A percentile compares a stretch with the other conserved stretches of the same genome.
Conservation (phyloP, 2,888 invertebrate genomes). For the Cerastis rubricosa region DNA sequence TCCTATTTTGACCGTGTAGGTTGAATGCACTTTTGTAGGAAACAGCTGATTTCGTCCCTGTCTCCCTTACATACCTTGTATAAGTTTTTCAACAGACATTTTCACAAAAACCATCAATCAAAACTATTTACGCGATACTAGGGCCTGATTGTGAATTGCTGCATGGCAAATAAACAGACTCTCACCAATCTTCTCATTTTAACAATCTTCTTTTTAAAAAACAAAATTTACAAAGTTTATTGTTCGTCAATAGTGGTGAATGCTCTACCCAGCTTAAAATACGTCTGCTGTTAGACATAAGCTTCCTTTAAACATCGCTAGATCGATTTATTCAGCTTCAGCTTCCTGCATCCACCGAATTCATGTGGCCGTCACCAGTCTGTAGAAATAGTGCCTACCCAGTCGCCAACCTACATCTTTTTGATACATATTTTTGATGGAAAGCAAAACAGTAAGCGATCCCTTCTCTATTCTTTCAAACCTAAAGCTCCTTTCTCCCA, state of each 20-base stretch:
- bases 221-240: neutral
- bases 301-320: neutral
- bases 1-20: too few relatives aligned
- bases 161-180: neutral
- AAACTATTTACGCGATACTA: neutral
- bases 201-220: neutral
- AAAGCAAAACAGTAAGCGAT: neutral
- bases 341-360: neutral
- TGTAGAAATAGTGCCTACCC: neutral
- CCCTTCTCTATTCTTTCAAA: neutral
- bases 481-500: slow-evolving; percentile 62
- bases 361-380: neutral
- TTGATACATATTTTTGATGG: too few relatives aligned
- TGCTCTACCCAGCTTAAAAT: neutral
- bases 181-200: neutral
- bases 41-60: too few relatives aligned
- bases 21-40: too few relatives aligned
- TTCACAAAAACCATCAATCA: neutral
- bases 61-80: too few relatives aligned
- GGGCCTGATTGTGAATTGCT: neutral
- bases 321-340: neutral
- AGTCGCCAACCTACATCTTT: neutral
- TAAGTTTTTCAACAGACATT: too few relatives aligned
- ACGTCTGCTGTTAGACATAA: neutral
- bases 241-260: neutral